Conservation (phyloP, 2,888 invertebrate genomes). For the Drosophila limbata region DNA sequence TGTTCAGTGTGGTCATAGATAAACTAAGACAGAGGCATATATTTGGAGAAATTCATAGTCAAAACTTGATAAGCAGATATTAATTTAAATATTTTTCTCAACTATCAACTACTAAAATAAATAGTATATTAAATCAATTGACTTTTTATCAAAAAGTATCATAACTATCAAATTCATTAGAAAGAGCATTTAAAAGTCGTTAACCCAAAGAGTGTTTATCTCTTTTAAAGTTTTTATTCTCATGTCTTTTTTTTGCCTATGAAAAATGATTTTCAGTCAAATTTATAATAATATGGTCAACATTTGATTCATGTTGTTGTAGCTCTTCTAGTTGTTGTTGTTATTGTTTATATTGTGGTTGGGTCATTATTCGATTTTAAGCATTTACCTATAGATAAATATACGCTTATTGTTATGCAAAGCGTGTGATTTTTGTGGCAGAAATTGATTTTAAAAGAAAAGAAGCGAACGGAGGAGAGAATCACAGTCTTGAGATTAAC, state of each 20-base stretch:
- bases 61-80: too few species aligned
- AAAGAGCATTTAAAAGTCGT: conserved; percentile 19
- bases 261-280: conserved; percentile 65
- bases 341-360: conserved; percentile 31
- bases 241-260: conserved; percentile 39
- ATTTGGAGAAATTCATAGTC: neutral
- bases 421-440: conserved; percentile 48
- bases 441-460: conserved; percentile 13
- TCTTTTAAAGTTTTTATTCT: neutral
- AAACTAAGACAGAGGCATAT: neutral
- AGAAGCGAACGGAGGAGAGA: neutral
- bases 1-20: neutral
- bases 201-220: neutral
- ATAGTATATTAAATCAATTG: neutral
- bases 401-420: conserved; percentile 18
- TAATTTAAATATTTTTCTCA: too few species aligned
- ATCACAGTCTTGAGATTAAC: neutral
- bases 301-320: conserved; percentile 35
- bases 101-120: neutral
- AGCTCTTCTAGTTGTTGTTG: conserved; percentile 20
- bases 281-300: conserved; percentile 63
- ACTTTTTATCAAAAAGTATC: neutral
- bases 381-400: conserved; percentile 2
- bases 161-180: neutral
- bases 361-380: conserved; percentile 12